Evolutionary conservation across 35 echinoderm and acorn worm species (phyloP).

Genomic region (Ptychodera flava): DNA sequence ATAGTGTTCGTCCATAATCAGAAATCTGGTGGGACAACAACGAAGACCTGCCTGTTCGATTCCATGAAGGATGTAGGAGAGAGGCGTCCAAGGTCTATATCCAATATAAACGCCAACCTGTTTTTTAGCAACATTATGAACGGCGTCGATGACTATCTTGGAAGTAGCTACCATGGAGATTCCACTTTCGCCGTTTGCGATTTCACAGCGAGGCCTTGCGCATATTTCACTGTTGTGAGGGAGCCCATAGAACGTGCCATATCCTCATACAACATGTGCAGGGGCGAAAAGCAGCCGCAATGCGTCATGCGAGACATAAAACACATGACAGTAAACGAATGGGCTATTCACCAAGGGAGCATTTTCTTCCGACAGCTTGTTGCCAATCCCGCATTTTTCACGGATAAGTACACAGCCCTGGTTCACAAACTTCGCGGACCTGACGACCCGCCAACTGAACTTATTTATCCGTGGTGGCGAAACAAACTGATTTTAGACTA

Average conservation of each 20-base stretch:
- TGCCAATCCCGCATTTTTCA: slow-evolving; percentile 35
- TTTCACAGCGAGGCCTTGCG: slow-evolving; percentile 31
- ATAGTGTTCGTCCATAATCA: slow-evolving; percentile 44
- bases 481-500: not conserved
- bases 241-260: slow-evolving; percentile 24
- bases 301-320: not conserved
- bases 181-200: slow-evolving; percentile 89
- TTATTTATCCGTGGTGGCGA: not conserved
- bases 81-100: not conserved
- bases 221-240: slow-evolving; percentile 38
- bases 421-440: not conserved
- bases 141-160: not conserved
- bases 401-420: not conserved
- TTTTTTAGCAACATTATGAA: not conserved
- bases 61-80: not conserved
- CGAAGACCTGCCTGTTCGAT: slow-evolving; percentile 31
- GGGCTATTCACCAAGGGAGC: slow-evolving; percentile 37
- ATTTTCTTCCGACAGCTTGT: slow-evolving; percentile 33
- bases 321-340: slow-evolving; percentile 19
- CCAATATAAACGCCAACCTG: not conserved
- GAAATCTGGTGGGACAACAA: slow-evolving; percentile 59
- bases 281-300: slow-evolving; percentile 9
- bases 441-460: not conserved
- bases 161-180: slow-evolving; percentile 47
- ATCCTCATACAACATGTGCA: slow-evolving; percentile 34